Percentiles rank a stretch among this genome's conserved stretches.
Conservation (phyloP, 2,888 invertebrate genomes). For the Lottia scabra region DNA sequence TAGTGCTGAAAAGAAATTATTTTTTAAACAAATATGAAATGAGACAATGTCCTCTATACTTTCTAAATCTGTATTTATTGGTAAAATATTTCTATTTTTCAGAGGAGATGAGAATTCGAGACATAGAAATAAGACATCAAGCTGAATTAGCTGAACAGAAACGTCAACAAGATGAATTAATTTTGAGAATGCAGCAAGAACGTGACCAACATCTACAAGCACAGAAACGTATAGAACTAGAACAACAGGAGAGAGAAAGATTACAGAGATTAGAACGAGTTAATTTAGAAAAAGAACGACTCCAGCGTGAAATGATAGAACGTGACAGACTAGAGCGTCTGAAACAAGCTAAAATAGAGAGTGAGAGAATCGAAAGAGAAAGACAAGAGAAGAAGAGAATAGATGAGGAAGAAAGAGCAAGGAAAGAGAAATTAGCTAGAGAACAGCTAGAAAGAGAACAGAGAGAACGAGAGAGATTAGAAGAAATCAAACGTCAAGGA, state of each 20-base stretch:
- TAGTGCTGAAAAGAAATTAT: no score
- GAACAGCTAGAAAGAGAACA: background rate
- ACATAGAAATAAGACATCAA: background rate
- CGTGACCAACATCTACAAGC: background rate
- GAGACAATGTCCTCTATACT: no score
- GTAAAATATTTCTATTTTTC: no score
- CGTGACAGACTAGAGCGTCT: constrained; percentile 12
- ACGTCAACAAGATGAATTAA: constrained; percentile 9
- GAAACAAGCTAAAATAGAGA: background rate
- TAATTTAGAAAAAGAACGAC: constrained; percentile 14
- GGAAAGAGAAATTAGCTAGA: constrained; percentile 4
- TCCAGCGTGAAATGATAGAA: constrained; percentile 15
- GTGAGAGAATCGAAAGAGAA: constrained; percentile 16
- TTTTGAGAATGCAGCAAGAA: background rate
- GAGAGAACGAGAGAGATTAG: background rate
- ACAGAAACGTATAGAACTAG: background rate
- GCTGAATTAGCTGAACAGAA: background rate
- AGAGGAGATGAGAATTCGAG: background rate
- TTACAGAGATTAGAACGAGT: background rate
- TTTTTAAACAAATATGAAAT: no score
- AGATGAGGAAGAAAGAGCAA: constrained; percentile 20
- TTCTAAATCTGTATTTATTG: no score
- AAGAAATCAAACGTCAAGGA: background rate
- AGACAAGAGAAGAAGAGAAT: constrained; percentile 14
- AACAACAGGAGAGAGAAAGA: background rate